Evolutionary conservation across 2,888 invertebrate genomes (phyloP).

Genomic region (Chrysodeixis includens): DNA sequence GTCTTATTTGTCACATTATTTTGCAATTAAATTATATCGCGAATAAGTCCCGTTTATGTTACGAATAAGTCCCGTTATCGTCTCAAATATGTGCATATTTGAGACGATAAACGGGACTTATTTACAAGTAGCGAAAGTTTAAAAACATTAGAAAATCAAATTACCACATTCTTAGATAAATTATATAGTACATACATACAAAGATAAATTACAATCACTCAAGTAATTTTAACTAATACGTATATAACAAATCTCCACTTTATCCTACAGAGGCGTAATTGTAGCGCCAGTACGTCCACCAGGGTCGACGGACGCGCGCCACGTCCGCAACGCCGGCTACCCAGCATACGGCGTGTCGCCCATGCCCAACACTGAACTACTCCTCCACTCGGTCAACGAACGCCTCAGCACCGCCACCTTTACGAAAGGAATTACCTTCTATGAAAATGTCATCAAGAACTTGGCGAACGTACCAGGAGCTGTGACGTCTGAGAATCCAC

Average conservation of each 20-base stretch:
- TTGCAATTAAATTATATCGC: too few species aligned
- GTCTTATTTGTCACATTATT: too few species aligned
- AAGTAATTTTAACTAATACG: neutral
- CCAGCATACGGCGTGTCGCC: conserved; percentile 96
- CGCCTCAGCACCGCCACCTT: conserved; percentile 92
- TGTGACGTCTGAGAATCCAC: conserved; percentile 9
- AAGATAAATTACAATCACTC: too few species aligned
- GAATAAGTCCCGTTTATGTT: too few species aligned
- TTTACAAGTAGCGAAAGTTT: too few species aligned
- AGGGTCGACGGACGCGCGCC: conserved; percentile 94
- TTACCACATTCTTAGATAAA: too few species aligned
- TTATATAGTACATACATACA: too few species aligned
- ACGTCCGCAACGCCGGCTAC: conserved; percentile 91
- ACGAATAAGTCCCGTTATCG: too few species aligned
- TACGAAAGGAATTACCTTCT: conserved; percentile 92
- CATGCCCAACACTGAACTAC: conserved; percentile 93
- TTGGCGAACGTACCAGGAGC: conserved; percentile 32
- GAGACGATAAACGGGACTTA: too few species aligned
- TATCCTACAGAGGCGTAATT: conserved; percentile 86
- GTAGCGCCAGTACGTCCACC: conserved; percentile 92
- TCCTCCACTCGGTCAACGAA: conserved; percentile 95
- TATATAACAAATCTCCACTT: neutral
- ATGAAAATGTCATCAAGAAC: conserved; percentile 85
- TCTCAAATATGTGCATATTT: too few species aligned
- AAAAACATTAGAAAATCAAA: too few species aligned